Percentiles rank a stretch among this genome's conserved stretches.
These are phyloP conservation scores for Parascotia fuliginaria DNA, from an alignment of 2,888 invertebrate species.

Conservation along the genomic window DNA sequence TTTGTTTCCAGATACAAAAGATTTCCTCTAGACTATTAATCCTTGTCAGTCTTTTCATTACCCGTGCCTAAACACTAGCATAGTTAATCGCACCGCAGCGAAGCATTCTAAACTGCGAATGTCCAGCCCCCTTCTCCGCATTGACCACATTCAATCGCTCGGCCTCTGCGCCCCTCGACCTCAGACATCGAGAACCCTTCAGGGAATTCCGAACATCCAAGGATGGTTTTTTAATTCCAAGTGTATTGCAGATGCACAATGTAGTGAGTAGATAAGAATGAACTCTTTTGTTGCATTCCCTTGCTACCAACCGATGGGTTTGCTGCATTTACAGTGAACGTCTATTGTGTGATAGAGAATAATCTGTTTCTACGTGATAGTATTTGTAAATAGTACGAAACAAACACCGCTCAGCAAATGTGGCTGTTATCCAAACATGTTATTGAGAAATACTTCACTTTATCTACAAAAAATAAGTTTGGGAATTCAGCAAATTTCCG, in stretches of 20 bases:
- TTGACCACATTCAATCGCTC: constrained; percentile 75
- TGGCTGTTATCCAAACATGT: neutral
- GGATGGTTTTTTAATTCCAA: constrained; percentile 70
- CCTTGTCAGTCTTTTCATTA: constrained; percentile 40
- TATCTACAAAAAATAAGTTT: neutral
- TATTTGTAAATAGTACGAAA: constrained; percentile 14
- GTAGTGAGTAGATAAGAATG: constrained; percentile 61
- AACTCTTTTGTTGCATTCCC: constrained; percentile 50
- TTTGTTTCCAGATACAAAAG: constrained; percentile 19
- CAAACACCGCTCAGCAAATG: neutral
- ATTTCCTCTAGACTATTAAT: constrained; percentile 31
- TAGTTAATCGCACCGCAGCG: constrained; percentile 62
- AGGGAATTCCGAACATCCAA: constrained; percentile 61
- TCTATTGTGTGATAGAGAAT: constrained; percentile 18
- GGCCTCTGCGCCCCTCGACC: constrained; percentile 60
- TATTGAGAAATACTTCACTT: neutral
- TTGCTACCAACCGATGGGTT: constrained; percentile 32
- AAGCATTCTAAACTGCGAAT: constrained; percentile 43
- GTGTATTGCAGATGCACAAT: constrained; percentile 65
- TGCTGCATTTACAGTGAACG: constrained; percentile 9
- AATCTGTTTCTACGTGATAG: constrained; percentile 22
- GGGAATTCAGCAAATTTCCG: neutral
- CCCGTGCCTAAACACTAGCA: constrained; percentile 45
- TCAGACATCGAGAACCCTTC: constrained; percentile 57
- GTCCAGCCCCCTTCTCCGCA: constrained; percentile 57